Percentiles rank a stretch among this genome's conserved stretches.
Conservation (phyloP, 1,140 invertebrate species). For the Marisa cornuarietis region DNA sequence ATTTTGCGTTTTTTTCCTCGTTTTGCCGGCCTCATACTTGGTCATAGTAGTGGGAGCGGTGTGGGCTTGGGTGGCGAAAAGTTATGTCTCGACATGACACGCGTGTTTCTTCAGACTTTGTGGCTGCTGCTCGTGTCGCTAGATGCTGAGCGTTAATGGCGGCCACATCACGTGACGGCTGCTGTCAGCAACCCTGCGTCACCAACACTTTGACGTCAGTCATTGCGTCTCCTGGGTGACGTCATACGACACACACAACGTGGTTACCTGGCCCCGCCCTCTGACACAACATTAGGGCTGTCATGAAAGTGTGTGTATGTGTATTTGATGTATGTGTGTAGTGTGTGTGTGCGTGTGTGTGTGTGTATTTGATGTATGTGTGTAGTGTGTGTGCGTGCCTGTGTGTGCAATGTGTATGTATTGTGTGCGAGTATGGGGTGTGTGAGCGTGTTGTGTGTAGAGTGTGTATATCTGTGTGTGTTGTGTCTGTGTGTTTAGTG, state of each 20-base stretch:
- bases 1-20: conserved; percentile 37
- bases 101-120: not conserved
- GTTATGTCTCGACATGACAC: conserved; percentile 20
- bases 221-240: not conserved
- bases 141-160: conserved; percentile 1
- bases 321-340: no score
- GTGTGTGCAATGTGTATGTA: no score
- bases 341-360: no score
- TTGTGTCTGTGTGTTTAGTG: no score
- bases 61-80: conserved; percentile 8
- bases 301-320: no score
- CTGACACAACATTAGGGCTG: no score
- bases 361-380: no score
- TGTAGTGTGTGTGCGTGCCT: no score
- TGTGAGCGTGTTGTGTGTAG: no score
- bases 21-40: conserved; percentile 28
- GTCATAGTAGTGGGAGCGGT: conserved; percentile 3
- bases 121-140: not conserved
- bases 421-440: no score
- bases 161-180: not conserved
- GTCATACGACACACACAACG: not conserved
- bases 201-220: not conserved
- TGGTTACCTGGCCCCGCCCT: not conserved
- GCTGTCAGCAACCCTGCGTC: conserved; percentile 2
- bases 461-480: no score